These are phyloP conservation scores for Mystacides longicornis DNA, from an alignment of 2,888 invertebrate genomes.

Conservation along the genomic window DNA sequence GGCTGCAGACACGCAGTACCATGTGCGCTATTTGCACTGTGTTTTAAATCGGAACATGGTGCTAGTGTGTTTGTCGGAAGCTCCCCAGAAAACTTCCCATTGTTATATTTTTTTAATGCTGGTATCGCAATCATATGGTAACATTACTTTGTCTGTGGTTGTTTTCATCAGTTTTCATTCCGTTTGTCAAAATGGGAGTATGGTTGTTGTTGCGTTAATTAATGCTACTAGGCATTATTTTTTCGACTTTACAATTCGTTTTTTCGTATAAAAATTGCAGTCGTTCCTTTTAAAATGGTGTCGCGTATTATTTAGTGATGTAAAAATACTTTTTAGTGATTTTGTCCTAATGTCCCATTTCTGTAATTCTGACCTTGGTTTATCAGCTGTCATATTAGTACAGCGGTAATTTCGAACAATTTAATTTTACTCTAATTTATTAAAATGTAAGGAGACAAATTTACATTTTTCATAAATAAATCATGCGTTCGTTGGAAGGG, in stretches of 20 bases:
- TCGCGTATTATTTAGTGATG: not conserved
- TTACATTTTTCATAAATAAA: not conserved
- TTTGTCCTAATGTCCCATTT: conserved; percentile 12
- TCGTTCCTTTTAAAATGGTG: not conserved
- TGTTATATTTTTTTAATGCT: too few species aligned
- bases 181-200: not conserved
- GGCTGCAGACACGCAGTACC: too few species aligned
- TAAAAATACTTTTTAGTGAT: not conserved
- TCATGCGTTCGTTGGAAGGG: conserved; percentile 19
- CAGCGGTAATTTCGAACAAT: conserved; percentile 22
- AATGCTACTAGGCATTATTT: too few species aligned
- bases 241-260: too few species aligned
- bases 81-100: too few species aligned
- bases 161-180: too few species aligned
- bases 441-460: not conserved
- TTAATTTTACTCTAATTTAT: not conserved
- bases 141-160: not conserved
- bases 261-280: too few species aligned
- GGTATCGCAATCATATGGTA: not conserved
- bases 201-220: not conserved
- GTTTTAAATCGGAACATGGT: too few species aligned
- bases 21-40: too few species aligned
- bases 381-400: conserved; percentile 22
- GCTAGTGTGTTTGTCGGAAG: too few species aligned
- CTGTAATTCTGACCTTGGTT: conserved; percentile 15